A percentile compares a stretch with the other conserved stretches of the same genome.
Evolutionary conservation across 2,797 vertebrate species (phyloP).

Genomic region (Amblyraja radiata): DNA sequence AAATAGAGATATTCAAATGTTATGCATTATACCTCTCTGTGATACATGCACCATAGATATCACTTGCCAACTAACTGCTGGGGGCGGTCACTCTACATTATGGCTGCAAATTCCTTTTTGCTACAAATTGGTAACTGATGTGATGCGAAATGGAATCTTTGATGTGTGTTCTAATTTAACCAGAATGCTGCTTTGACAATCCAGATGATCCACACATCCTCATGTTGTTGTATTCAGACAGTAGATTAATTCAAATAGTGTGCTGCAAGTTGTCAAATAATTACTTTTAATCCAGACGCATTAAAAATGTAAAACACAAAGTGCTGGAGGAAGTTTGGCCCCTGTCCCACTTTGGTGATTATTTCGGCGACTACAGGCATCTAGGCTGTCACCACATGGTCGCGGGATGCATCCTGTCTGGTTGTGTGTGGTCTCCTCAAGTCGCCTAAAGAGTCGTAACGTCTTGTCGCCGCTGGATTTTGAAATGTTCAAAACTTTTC

Average conservation of each 20-base stretch:
- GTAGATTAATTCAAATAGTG: neutral
- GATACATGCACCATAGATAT: neutral
- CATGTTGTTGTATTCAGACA: neutral
- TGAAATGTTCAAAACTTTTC: no score
- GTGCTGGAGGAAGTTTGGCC: no score
- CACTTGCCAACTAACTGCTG: neutral
- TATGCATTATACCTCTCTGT: constrained; percentile 42
- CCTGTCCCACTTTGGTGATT: no score
- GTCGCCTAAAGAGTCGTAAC: no score
- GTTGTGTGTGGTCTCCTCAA: no score
- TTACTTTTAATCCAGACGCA: no score
- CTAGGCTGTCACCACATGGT: no score
- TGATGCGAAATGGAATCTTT: constrained; percentile 1
- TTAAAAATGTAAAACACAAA: no score
- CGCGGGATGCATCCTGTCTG: no score
- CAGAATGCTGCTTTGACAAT: neutral
- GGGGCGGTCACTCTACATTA: neutral
- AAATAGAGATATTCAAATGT: constrained; percentile 62
- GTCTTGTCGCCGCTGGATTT: no score
- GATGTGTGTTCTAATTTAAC: neutral
- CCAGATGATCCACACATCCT: neutral
- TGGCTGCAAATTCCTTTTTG: neutral
- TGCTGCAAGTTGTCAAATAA: neutral
- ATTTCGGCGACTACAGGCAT: no score
- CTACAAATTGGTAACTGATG: neutral